A percentile compares a stretch with the other conserved stretches of the same genome.
These are phyloP conservation scores for Fopius arisanus DNA, from an alignment of 1,140 invertebrate genomes.

Conservation along the genomic window DNA sequence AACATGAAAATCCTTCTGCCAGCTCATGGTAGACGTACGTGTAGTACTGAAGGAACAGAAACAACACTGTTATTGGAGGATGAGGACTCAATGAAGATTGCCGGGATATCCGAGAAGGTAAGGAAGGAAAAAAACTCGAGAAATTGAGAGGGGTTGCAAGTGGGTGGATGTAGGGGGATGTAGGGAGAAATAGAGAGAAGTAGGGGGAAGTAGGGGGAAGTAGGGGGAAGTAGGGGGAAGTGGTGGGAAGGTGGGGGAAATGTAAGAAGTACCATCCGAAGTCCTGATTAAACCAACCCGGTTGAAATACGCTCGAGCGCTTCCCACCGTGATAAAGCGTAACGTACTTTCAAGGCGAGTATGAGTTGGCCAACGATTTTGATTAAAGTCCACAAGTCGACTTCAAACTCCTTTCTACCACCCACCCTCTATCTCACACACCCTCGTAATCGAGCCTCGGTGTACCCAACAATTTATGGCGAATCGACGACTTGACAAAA, in stretches of 20 bases:
- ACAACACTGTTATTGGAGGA: neutral
- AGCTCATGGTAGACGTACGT: neutral
- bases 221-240: neutral
- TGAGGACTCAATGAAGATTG: neutral
- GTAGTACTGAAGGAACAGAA: neutral
- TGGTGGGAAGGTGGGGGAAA: neutral
- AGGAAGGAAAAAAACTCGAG: neutral
- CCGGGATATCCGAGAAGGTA: neutral
- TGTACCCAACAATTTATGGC: neutral
- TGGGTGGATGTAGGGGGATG: no score
- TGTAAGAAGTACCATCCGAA: conserved; percentile 4
- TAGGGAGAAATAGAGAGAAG: neutral
- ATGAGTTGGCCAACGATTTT: conserved; percentile 27
- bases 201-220: no score
- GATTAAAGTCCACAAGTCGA: conserved; percentile 25
- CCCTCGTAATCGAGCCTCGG: neutral
- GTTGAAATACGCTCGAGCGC: conserved; percentile 8
- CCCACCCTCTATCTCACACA: neutral
- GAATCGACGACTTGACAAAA: neutral
- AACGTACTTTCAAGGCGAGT: conserved; percentile 14
- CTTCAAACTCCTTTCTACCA: neutral
- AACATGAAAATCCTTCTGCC: no score
- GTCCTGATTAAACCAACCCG: neutral
- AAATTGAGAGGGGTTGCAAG: conserved; percentile 7
- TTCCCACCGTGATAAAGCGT: conserved; percentile 22